These are phyloP conservation scores for Papilio aristodemus DNA, from an alignment of 1,140 invertebrate species.

Conservation along the genomic window DNA sequence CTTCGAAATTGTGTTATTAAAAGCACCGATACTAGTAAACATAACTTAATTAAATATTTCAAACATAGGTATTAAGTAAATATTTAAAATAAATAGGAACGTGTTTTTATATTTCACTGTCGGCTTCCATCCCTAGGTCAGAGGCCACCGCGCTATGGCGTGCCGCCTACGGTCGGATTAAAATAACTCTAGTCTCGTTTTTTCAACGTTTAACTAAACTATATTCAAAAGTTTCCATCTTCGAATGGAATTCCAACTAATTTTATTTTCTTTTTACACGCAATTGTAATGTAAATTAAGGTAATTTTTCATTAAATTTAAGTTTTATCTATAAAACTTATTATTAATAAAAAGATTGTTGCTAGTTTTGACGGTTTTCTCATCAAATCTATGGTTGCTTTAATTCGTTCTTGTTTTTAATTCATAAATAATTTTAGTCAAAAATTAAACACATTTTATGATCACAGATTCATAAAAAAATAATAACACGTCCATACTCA, in stretches of 20 bases:
- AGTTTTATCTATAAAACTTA: background rate
- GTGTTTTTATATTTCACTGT: conserved; percentile 2
- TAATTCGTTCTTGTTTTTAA: too few species aligned
- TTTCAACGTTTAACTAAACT: conserved; percentile 12
- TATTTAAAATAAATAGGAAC: background rate
- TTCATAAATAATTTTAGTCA: too few species aligned
- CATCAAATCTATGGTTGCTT: too few species aligned
- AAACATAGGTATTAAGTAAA: too few species aligned
- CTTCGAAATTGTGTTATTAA: too few species aligned
- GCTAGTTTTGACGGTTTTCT: too few species aligned
- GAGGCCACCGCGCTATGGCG: conserved; percentile 5
- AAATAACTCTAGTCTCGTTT: conserved; percentile 6
- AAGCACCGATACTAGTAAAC: too few species aligned
- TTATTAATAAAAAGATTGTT: background rate
- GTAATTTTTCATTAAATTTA: background rate
- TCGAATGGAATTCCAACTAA: background rate
- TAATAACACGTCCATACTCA: conserved; percentile 13
- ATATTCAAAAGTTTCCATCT: background rate
- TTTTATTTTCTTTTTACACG: background rate
- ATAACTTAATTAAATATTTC: too few species aligned
- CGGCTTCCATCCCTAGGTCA: conserved; percentile 1
- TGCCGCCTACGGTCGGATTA: background rate
- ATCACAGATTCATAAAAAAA: background rate
- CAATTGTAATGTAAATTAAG: background rate
- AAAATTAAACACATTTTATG: too few species aligned